Evolutionary conservation across 2,888 invertebrate genomes (phyloP).

Genomic region (Cremastinae sp.): DNA sequence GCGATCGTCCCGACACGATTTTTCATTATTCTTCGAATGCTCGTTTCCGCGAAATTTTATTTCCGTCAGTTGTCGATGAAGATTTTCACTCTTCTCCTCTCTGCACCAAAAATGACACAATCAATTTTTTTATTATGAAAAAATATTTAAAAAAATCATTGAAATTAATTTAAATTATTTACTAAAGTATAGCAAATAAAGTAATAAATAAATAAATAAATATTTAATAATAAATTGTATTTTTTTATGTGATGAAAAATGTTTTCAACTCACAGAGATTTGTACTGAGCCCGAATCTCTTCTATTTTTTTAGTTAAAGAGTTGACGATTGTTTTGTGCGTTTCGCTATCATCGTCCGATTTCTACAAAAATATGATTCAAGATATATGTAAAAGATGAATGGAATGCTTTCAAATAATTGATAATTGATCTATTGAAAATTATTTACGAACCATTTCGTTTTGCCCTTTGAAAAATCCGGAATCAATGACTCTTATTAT

Average conservation of each 20-base stretch:
- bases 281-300: slow-evolving; percentile 61
- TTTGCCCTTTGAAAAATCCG: slow-evolving; percentile 67
- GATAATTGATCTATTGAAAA: not conserved
- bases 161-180: no score
- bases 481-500: slow-evolving; percentile 81
- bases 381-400: not conserved
- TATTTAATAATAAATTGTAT: not conserved
- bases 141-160: not conserved
- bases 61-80: slow-evolving; percentile 67
- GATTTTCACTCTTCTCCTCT: slow-evolving; percentile 65
- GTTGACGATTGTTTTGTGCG: slow-evolving; percentile 53
- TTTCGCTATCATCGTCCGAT: slow-evolving; percentile 73
- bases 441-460: slow-evolving; percentile 24
- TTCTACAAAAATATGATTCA: slow-evolving; percentile 12
- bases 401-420: not conserved
- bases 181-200: no score
- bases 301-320: slow-evolving; percentile 62
- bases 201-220: not conserved
- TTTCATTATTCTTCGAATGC: slow-evolving; percentile 67
- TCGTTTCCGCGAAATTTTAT: slow-evolving; percentile 62
- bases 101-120: slow-evolving; percentile 51
- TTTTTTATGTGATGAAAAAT: no score
- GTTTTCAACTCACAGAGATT: slow-evolving; percentile 50
- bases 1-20: slow-evolving; percentile 60
- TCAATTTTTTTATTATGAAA: not conserved